Evolutionary conservation across 2,113 vertebrate genomes (phyloP), one percentile per base, ranked within the genome.

Genomic region (Entelurus aequoreus): DNA sequence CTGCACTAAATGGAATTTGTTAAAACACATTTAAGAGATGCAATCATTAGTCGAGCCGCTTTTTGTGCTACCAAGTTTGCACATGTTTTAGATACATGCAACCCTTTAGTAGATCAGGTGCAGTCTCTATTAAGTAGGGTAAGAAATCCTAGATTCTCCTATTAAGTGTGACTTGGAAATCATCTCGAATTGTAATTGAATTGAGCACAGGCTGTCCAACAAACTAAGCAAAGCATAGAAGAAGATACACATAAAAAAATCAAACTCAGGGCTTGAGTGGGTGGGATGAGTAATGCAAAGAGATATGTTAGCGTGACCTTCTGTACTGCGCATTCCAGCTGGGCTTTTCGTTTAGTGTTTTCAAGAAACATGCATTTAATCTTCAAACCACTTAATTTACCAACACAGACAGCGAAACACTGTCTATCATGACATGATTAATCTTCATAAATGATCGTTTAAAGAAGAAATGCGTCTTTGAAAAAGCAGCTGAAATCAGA

Each of bases 201-300:
- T 28, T 73, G 62, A 59, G 19, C 59, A 60, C 64, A 77, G 76
- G 69, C 70, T 63, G 67, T 16, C 47, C 46, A 74, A 71, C 53
- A 75, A 74, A 74, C 72, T 60, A 62, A 67, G 54, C 49, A 46
- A 60, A 70, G 62, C 46, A 80, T 68, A 76, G 71, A 61, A 74
- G 60, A 60, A 74, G 60, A 64, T 69, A 73, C 60, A 77, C 75
- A 76, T 64, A n/a, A n/a, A n/a, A 60, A 57, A 75, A 67, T 50
- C 65, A 66, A 84, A 84, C 76, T 79, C 71, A 68, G 63, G 48
- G 66, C 67, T 57, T 65, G 68, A 76, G 67, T 81, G 76, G 48
- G 72, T 65, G 59, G 74, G 65, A 65, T 61, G 49, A 68, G 67
- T 66, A 68, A 76, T 61, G 56, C 68, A 67, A 48, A 62, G 64